Conservation (phyloP, 2,888 invertebrate species). For the Matsumyia berberina region DNA sequence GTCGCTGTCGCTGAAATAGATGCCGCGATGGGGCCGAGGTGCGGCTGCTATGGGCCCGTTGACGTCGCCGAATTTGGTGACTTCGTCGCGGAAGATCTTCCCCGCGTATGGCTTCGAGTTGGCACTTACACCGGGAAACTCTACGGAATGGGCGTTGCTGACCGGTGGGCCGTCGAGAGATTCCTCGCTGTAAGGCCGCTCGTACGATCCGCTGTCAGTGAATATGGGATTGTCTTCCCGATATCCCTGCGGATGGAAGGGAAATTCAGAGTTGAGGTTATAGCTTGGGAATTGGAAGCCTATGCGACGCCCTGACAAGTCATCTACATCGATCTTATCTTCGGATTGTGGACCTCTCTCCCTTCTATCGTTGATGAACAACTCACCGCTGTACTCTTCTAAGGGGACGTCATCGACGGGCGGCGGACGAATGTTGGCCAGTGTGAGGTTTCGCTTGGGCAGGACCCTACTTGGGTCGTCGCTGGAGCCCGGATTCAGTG, state of each 20-base stretch:
- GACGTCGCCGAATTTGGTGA: constrained; percentile 84
- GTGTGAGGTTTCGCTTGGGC: constrained; percentile 80
- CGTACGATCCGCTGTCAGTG: constrained; percentile 80
- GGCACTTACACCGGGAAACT: constrained; percentile 82
- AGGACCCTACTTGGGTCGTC: constrained; percentile 76
- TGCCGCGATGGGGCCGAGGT: constrained; percentile 81
- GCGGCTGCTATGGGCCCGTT: constrained; percentile 84
- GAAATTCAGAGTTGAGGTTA: constrained; percentile 81
- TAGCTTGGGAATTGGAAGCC: constrained; percentile 84
- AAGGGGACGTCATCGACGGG: constrained; percentile 79
- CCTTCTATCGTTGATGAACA: constrained; percentile 79
- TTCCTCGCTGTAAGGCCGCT: constrained; percentile 82
- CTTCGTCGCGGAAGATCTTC: constrained; percentile 83
- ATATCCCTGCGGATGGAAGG: constrained; percentile 83
- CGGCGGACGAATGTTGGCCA: constrained; percentile 81
- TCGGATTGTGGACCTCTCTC: constrained; percentile 79
- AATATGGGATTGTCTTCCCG: constrained; percentile 83
- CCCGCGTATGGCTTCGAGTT: constrained; percentile 82
- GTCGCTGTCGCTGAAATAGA: constrained; percentile 82
- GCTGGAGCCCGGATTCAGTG: constrained; percentile 78
- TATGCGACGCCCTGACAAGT: constrained; percentile 82
- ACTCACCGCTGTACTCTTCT: constrained; percentile 79
- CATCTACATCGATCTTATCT: constrained; percentile 78
- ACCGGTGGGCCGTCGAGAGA: constrained; percentile 77
- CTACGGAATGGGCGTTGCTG: constrained; percentile 80